phyloP scores from a whole-genome alignment of 2,113 vertebrate genomes.

The Petrocephalus microphthalmus region DNA sequence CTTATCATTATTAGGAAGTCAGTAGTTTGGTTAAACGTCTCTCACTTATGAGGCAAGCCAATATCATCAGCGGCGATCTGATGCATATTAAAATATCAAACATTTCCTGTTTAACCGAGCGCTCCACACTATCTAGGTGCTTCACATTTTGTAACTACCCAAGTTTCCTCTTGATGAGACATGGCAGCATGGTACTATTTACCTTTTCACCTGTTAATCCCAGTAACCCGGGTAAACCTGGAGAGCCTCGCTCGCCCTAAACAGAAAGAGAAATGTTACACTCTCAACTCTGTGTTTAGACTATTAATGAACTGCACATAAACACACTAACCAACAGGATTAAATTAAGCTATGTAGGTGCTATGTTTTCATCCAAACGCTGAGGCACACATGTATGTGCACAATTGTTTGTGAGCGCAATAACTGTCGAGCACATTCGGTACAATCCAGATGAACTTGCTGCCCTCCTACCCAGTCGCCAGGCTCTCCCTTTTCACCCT shows the following conservation, averaged over 20 bases:
- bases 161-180: neutral
- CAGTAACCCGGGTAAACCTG: constrained; percentile 76
- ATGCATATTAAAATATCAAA: neutral
- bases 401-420: neutral
- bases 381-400: neutral
- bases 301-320: neutral
- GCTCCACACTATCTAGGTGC: neutral
- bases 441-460: constrained; percentile 25
- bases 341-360: too few relatives aligned
- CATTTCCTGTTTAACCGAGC: neutral
- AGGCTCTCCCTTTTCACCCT: constrained; percentile 76
- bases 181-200: neutral
- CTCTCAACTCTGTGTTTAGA: neutral
- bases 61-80: neutral
- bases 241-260: constrained; percentile 79
- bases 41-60: neutral
- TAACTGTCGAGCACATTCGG: neutral
- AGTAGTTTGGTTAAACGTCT: neutral
- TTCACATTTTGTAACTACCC: neutral
- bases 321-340: neutral
- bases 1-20: neutral
- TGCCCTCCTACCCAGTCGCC: constrained; percentile 72
- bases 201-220: constrained; percentile 85
- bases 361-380: too few relatives aligned
- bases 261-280: constrained; percentile 19